These are phyloP conservation scores for Lasioglossum marginatum DNA, from an alignment of 2,888 invertebrate species.

Conservation along the genomic window DNA sequence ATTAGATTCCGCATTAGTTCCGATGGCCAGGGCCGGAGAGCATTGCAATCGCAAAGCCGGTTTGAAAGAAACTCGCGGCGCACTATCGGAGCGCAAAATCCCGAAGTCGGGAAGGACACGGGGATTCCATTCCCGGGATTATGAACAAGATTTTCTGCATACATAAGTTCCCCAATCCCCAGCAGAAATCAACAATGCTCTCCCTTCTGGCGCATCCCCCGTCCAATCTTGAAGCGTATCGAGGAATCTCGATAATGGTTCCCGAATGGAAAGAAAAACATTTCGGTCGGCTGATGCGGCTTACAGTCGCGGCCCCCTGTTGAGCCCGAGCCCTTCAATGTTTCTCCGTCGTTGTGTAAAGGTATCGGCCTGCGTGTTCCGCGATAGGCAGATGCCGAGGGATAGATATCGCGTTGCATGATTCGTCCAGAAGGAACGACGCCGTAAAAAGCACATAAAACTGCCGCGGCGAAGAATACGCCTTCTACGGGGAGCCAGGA, in stretches of 20 bases:
- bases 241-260: conserved; percentile 17
- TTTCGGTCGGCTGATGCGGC: conserved; percentile 22
- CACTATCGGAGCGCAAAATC: not conserved
- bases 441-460: conserved; percentile 73
- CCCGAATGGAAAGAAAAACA: conserved; percentile 30
- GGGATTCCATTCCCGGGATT: not conserved
- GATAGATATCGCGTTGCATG: conserved; percentile 62
- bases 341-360: conserved; percentile 39
- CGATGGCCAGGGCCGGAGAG: not conserved
- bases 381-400: conserved; percentile 44
- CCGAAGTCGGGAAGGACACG: not conserved
- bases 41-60: not conserved
- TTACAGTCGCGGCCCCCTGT: conserved; percentile 10
- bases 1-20: not conserved
- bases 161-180: conserved; percentile 20
- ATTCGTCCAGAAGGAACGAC: conserved; percentile 61
- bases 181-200: conserved; percentile 21
- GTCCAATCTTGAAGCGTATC: conserved; percentile 29
- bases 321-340: conserved; percentile 32
- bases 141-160: conserved; percentile 8
- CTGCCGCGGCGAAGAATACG: conserved; percentile 65
- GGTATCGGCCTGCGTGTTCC: not conserved
- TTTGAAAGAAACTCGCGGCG: not conserved
- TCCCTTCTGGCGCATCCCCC: not conserved
- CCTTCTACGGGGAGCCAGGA: conserved; percentile 53